These are phyloP conservation scores for Pyrgilauda ruficollis DNA, from an alignment of 2,113 vertebrate genomes.

Conservation along the genomic window DNA sequence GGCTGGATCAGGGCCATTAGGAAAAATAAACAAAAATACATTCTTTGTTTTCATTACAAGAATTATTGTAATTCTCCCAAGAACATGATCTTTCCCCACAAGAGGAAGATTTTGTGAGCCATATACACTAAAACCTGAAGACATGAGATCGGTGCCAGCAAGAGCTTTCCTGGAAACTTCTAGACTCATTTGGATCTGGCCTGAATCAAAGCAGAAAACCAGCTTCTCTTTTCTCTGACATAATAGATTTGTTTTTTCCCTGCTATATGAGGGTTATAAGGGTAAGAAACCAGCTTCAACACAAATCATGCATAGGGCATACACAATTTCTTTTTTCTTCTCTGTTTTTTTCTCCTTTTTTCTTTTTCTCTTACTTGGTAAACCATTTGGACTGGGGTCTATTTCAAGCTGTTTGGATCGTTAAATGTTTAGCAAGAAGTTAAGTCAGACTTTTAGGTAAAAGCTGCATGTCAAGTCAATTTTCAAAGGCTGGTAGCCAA, in stretches of 20 bases:
- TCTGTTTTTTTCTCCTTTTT: accelerated
- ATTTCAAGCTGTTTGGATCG: background rate
- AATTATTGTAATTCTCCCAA: slow-evolving; percentile 58
- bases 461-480: background rate
- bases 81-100: slow-evolving; percentile 45
- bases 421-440: background rate
- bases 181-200: background rate
- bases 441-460: background rate
- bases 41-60: slow-evolving; percentile 48
- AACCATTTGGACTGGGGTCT: background rate
- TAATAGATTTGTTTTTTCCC: background rate
- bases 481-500: slow-evolving; percentile 13
- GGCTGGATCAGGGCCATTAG: slow-evolving; percentile 52
- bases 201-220: background rate
- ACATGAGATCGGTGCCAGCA: background rate
- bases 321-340: background rate
- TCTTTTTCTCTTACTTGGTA: background rate
- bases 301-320: background rate
- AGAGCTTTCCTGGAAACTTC: slow-evolving; percentile 40
- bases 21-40: slow-evolving; percentile 62
- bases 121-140: slow-evolving; percentile 16
- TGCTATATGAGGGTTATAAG: background rate
- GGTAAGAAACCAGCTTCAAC: background rate
- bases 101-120: slow-evolving; percentile 38
- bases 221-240: background rate